Evolutionary conservation across 2,888 invertebrate species (phyloP), one percentile per base, ranked within the genome.

Genomic region (Mactromeris polynyma): DNA sequence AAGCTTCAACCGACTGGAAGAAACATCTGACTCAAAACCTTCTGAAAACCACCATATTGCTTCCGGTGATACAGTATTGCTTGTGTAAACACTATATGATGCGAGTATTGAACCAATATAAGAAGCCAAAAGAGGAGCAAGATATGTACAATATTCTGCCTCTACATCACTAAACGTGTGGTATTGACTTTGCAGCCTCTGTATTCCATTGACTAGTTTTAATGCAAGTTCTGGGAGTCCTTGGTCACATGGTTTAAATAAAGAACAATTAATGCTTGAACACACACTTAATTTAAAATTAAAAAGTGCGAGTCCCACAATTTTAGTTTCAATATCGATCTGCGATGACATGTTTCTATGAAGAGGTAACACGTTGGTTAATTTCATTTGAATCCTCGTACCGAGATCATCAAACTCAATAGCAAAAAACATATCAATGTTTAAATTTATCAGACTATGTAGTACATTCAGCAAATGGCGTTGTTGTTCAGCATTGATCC

Each of bases 1-100:
- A 33, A 58, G 54, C 38, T 81, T 81, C 58, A 81, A 54, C n/a
- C 26, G 54, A 58, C 81, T 38, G 11, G 58, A 81, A 19, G 81
- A 54, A 21, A 81, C 81, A 36, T 81, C 81, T n/a, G 58, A 46
- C n/a, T 81, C 21, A 4, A 54, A 36, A 17, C 81, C 58, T 36
- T 9, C 9, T 21, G 54, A 36, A n/a, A 81, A 31, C 81, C 54
- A 58, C 6, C 36, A n/a, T 81, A 81, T 11, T n/a, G 81, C 81
- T 58, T 54, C 38, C 21, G 36, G 54, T 81, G 81, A 58, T 81
- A 81, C 36, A 58, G 58, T 19, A 33, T 36, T 54, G 17, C 36
- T 19, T 3, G 26, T 33, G 46, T 33, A 36, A 33, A 81, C 51
- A 46, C n/a, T 36, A 17, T 21, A 54, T 33, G 81, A 81, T 81